phyloP scores from a whole-genome alignment of 2,888 invertebrate genomes.

The Deroplatys truncata region DNA sequence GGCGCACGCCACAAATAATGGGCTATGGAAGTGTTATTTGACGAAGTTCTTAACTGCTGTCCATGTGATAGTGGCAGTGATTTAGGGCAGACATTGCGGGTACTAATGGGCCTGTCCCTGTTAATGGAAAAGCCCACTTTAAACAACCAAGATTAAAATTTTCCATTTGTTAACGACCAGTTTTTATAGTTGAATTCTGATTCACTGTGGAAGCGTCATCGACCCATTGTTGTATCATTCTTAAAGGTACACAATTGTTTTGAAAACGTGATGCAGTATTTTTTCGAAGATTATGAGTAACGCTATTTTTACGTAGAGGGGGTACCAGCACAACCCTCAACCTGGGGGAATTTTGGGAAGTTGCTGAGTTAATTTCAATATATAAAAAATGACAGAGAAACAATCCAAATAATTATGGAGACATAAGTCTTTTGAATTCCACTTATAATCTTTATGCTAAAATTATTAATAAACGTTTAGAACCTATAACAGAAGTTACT shows the following conservation, averaged over 20 bases:
- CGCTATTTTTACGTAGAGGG: too few species aligned
- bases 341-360: too few species aligned
- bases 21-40: neutral
- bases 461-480: too few species aligned
- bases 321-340: too few species aligned
- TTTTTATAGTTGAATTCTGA: neutral
- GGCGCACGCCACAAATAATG: neutral
- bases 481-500: too few species aligned
- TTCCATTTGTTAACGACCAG: neutral
- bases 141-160: neutral
- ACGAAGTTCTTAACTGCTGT: neutral
- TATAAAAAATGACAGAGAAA: too few species aligned
- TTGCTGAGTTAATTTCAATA: too few species aligned
- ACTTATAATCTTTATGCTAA: too few species aligned
- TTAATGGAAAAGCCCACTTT: neutral
- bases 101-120: neutral
- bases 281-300: too few species aligned
- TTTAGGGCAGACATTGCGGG: neutral
- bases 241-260: neutral
- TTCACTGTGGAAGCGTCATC: neutral
- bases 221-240: neutral
- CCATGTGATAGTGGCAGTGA: neutral
- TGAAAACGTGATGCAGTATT: too few species aligned
- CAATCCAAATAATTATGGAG: too few species aligned
- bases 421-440: too few species aligned